phyloP scores from a whole-genome alignment of 1,140 invertebrate species.

The Solen grandis region DNA sequence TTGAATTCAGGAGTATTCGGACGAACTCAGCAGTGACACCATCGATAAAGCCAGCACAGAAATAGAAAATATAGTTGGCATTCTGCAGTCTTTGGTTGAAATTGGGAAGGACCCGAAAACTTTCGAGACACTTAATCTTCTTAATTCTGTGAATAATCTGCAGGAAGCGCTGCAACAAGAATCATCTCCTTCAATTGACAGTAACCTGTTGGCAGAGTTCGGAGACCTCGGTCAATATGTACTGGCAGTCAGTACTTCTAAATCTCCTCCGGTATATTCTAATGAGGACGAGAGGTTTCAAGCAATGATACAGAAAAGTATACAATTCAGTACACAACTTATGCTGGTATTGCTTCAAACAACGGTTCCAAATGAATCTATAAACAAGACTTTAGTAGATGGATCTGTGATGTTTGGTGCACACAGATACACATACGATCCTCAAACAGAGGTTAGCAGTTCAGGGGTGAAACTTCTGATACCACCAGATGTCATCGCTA shows the following conservation, averaged over 20 bases:
- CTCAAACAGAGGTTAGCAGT: conserved; percentile 29
- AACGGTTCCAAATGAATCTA: conserved; percentile 9
- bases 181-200: not conserved
- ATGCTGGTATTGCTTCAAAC: conserved; percentile 13
- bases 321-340: conserved; percentile 1
- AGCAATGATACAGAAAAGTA: conserved; percentile 14
- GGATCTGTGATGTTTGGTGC: conserved; percentile 3
- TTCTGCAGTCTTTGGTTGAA: conserved; percentile 51
- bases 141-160: conserved; percentile 59
- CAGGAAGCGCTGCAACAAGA: conserved; percentile 60
- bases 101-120: conserved; percentile 59
- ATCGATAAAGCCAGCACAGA: not conserved
- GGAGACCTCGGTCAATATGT: conserved; percentile 24
- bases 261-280: conserved; percentile 25
- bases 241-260: conserved; percentile 38
- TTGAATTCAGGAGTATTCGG: conserved; percentile 67
- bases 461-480: conserved; percentile 49
- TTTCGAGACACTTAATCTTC: conserved; percentile 56
- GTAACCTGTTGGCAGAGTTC: conserved; percentile 2
- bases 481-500: conserved; percentile 2
- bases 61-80: conserved; percentile 53
- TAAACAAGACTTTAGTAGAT: not conserved
- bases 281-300: conserved; percentile 21
- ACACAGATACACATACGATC: not conserved
- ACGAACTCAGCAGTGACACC: conserved; percentile 64